phyloP scores from a whole-genome alignment of 2,113 vertebrate species.

The Pygoscelis antarcticus region DNA sequence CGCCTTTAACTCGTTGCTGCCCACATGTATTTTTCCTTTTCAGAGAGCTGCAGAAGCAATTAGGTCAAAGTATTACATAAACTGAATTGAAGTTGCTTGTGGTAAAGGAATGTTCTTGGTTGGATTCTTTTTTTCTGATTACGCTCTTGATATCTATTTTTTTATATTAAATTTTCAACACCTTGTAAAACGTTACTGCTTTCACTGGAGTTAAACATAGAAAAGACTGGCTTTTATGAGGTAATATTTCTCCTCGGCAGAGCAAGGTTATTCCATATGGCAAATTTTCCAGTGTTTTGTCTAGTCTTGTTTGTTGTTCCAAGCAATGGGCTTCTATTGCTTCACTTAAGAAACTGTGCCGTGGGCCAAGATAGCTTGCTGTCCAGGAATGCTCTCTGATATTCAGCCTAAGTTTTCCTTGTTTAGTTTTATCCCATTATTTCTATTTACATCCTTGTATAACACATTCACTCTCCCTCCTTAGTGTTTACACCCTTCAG shows the following conservation, averaged over 20 bases:
- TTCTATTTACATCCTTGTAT: slow-evolving; percentile 31
- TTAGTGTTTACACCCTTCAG: slow-evolving; percentile 35
- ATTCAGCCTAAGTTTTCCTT: background rate
- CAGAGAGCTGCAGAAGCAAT: background rate
- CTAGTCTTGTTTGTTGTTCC: background rate
- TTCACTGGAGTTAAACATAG: background rate
- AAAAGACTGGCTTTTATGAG: background rate
- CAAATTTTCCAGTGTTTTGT: slow-evolving; percentile 23
- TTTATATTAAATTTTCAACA: background rate
- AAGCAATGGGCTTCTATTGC: background rate
- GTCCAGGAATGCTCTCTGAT: slow-evolving; percentile 28
- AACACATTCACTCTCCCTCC: slow-evolving; percentile 21
- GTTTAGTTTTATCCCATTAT: slow-evolving; percentile 45
- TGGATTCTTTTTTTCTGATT: background rate
- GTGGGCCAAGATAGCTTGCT: background rate
- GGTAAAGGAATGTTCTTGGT: background rate
- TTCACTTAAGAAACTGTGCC: background rate
- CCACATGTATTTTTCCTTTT: background rate
- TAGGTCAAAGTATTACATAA: background rate
- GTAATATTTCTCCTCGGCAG: background rate
- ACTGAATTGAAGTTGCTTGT: background rate
- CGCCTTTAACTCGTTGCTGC: background rate
- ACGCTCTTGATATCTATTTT: background rate
- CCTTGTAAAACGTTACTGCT: background rate
- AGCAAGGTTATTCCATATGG: background rate